Conservation (phyloP, 2,888 invertebrate species). For the Tetragnatha montana region DNA sequence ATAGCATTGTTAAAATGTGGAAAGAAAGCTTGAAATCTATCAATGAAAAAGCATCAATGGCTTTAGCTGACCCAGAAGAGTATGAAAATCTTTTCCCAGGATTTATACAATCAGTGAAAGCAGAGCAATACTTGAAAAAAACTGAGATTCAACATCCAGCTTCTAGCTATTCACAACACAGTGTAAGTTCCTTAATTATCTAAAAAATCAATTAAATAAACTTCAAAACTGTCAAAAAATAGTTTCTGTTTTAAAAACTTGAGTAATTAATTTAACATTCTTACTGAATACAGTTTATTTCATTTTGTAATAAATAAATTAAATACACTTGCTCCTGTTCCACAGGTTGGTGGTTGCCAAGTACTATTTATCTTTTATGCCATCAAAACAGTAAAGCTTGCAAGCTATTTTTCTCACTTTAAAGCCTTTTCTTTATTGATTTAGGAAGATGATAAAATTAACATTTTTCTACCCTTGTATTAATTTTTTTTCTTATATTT, state of each 20-base stretch:
- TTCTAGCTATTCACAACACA: constrained; percentile 78
- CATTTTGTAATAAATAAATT: too few species aligned
- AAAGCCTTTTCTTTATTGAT: too few species aligned
- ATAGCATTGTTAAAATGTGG: constrained; percentile 90
- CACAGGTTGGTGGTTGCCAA: too few species aligned
- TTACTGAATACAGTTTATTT: neutral
- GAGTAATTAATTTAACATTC: neutral
- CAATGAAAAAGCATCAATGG: constrained; percentile 93
- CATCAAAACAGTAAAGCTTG: neutral
- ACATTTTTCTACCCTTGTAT: constrained; percentile 77
- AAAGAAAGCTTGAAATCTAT: constrained; percentile 85
- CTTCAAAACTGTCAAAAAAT: neutral
- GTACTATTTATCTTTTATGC: too few species aligned
- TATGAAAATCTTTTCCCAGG: constrained; percentile 98
- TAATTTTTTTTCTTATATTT: neutral
- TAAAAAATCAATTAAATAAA: neutral
- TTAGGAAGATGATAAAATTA: constrained; percentile 79
- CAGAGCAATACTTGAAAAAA: constrained; percentile 82
- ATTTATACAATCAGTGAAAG: constrained; percentile 83
- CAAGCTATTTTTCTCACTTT: neutral
- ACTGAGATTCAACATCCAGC: constrained; percentile 79
- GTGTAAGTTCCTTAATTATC: constrained; percentile 75
- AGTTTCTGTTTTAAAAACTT: neutral
- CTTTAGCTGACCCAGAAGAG: constrained; percentile 94
- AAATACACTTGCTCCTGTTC: too few species aligned